Conservation (phyloP, 2,113 vertebrate species). For the Todiramphus saurophagus region DNA sequence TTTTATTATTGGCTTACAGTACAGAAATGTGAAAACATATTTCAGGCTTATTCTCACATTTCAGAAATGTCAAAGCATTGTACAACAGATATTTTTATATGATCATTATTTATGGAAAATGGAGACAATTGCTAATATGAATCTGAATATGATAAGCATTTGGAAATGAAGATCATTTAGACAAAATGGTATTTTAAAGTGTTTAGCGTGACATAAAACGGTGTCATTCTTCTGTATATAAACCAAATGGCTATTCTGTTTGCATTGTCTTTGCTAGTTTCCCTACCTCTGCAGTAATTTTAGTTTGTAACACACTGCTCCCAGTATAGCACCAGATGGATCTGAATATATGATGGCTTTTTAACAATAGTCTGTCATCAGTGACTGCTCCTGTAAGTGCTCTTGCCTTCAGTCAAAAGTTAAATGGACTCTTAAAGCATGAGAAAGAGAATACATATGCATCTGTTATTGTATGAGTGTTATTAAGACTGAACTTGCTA, state of each 20-base stretch:
- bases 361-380: constrained; percentile 70
- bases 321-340: constrained; percentile 58
- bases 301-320: constrained; percentile 55
- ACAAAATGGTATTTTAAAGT: background rate
- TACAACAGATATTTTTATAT: background rate
- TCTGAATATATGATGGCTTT: constrained; percentile 64
- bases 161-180: constrained; percentile 14
- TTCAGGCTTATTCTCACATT: background rate
- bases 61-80: background rate
- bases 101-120: background rate
- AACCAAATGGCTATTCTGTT: constrained; percentile 9
- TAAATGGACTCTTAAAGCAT: constrained; percentile 67
- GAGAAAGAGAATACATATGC: constrained; percentile 34
- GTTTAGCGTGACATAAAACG: background rate
- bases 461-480: constrained; percentile 29
- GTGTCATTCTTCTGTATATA: background rate
- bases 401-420: constrained; percentile 64
- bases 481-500: constrained; percentile 31
- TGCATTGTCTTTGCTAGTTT: constrained; percentile 12
- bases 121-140: background rate
- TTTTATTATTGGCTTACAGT: background rate
- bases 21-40: background rate
- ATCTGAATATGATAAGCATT: background rate
- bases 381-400: constrained; percentile 58
- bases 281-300: constrained; percentile 22